Conservation (phyloP, 2,113 vertebrate genomes). For the Physeter macrocephalus region DNA sequence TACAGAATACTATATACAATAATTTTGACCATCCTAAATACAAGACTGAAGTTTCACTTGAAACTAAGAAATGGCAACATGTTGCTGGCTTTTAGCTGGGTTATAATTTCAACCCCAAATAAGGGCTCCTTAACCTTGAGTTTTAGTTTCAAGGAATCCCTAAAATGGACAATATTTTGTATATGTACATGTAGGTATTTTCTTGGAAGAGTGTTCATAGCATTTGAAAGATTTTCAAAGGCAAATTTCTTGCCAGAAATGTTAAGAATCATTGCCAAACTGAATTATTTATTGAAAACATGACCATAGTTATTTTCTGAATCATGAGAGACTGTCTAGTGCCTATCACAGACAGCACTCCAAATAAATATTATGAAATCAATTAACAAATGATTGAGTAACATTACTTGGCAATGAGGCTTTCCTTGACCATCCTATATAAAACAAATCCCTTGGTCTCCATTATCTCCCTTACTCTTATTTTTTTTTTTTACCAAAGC, state of each 20-base stretch:
- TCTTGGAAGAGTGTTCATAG: background rate
- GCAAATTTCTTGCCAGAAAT: background rate
- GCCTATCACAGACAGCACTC: background rate
- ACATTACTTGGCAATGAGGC: background rate
- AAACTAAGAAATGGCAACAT: background rate
- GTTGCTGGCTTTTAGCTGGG: background rate
- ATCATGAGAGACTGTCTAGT: background rate
- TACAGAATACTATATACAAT: background rate
- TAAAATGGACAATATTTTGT: background rate
- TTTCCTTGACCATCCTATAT: background rate
- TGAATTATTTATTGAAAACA: background rate
- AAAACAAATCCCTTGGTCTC: background rate
- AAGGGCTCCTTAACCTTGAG: background rate
- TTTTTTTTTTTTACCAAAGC: background rate
- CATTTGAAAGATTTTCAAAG: background rate
- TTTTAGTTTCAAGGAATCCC: background rate
- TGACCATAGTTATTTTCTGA: background rate
- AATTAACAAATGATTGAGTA: background rate
- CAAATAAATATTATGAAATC: background rate
- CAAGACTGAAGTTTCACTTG: background rate
- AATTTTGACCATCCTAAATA: background rate
- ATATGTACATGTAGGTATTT: background rate
- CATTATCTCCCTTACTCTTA: background rate
- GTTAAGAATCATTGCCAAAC: background rate
- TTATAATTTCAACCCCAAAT: background rate